These are phyloP conservation scores for Pogonophryne albipinna DNA, from an alignment of 2,797 vertebrate species.

Conservation along the genomic window DNA sequence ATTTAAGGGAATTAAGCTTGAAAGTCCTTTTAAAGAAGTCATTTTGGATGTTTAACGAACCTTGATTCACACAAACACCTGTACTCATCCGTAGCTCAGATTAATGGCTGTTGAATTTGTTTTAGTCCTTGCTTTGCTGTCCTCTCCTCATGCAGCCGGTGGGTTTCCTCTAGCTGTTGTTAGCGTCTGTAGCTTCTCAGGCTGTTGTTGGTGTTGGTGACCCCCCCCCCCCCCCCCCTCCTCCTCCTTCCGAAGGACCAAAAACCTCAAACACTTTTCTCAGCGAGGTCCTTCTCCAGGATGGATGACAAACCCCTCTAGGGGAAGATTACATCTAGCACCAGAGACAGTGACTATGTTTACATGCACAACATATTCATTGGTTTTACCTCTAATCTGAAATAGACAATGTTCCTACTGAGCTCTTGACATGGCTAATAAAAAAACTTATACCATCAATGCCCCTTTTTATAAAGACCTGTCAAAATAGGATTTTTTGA, in stretches of 20 bases:
- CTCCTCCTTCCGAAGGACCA: conserved; percentile 40
- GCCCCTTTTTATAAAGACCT: background rate
- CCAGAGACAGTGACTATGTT: background rate
- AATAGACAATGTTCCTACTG: background rate
- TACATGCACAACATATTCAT: background rate
- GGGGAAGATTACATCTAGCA: background rate
- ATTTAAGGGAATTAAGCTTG: too few relatives aligned
- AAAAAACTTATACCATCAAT: background rate
- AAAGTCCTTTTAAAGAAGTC: too few relatives aligned
- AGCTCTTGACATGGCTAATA: background rate
- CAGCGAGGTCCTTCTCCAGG: conserved; percentile 41
- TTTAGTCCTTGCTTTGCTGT: conserved; percentile 29
- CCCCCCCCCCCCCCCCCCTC: background rate
- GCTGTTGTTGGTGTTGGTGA: conserved; percentile 1
- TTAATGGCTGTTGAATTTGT: background rate
- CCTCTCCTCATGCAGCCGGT: conserved; percentile 13
- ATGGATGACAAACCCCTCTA: conserved; percentile 17
- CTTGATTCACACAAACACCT: background rate
- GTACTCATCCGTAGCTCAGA: background rate
- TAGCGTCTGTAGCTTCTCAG: background rate
- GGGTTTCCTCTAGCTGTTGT: background rate
- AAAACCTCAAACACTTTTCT: conserved; percentile 12
- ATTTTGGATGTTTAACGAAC: background rate
- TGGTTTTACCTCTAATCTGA: background rate
- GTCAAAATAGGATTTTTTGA: too few relatives aligned